phyloP scores from a whole-genome alignment of 2,113 vertebrate genomes.

The Ondatra zibethicus region DNA sequence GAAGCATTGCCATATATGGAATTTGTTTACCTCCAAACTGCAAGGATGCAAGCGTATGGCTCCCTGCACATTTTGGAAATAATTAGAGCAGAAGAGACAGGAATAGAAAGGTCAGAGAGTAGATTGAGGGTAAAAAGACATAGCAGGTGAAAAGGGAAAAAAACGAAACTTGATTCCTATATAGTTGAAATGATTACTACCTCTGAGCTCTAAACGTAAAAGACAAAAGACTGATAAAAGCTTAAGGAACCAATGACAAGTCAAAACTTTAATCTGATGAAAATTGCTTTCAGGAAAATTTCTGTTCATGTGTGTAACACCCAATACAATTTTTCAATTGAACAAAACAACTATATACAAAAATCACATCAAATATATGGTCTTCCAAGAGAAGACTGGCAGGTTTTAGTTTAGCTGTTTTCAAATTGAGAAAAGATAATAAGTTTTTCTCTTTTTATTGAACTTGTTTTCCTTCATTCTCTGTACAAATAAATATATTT shows the following conservation, averaged over 20 bases:
- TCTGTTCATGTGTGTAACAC: background rate
- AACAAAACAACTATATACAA: background rate
- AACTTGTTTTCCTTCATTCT: background rate
- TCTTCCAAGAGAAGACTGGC: background rate
- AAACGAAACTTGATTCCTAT: background rate
- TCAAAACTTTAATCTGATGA: background rate
- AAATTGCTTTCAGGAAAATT: slow-evolving; percentile 12
- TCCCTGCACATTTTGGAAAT: background rate
- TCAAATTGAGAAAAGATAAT: background rate
- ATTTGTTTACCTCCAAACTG: no score
- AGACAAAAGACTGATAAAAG: background rate
- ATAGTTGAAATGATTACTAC: background rate
- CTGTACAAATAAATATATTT: background rate
- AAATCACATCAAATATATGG: background rate
- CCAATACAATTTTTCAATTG: background rate
- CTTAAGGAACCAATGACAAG: background rate
- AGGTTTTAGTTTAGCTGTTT: background rate
- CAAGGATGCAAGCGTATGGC: no score
- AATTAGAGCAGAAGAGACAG: background rate
- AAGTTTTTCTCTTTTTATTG: background rate
- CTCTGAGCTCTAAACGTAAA: background rate
- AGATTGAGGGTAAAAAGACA: fast-evolving
- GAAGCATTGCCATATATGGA: no score
- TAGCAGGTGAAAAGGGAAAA: background rate
- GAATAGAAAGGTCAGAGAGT: no score